Conservation (phyloP, 2,113 vertebrate species). For the Himantopus leucocephalus region DNA sequence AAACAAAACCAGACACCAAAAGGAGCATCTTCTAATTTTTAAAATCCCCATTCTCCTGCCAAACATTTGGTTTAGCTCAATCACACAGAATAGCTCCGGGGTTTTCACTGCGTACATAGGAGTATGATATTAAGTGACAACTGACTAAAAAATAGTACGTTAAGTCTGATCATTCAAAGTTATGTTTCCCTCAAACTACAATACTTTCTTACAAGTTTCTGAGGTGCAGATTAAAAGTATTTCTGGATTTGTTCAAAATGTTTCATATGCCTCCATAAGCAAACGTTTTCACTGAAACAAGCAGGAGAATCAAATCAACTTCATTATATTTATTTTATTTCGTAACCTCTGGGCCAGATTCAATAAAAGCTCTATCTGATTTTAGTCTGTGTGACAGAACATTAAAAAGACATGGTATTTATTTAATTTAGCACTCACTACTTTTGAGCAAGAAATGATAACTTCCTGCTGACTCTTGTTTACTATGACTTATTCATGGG, state of each 20-base stretch:
- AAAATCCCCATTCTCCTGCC: neutral
- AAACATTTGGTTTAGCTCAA: slow-evolving; percentile 52
- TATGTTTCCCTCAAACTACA: neutral
- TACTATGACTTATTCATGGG: slow-evolving; percentile 21
- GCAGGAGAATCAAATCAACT: slow-evolving; percentile 32
- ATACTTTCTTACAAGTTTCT: neutral
- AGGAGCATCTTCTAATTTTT: slow-evolving; percentile 41
- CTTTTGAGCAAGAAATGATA: slow-evolving; percentile 47
- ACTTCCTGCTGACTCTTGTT: slow-evolving; percentile 63
- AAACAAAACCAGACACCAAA: slow-evolving; percentile 36
- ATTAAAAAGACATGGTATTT: slow-evolving; percentile 42
- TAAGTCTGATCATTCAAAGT: neutral
- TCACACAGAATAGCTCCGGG: neutral
- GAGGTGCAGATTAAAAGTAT: neutral
- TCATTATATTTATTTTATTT: slow-evolving; percentile 52
- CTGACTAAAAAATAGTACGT: neutral
- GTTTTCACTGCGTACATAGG: neutral
- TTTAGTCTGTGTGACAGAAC: slow-evolving; percentile 47
- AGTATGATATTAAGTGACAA: slow-evolving; percentile 3
- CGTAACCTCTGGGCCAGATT: neutral
- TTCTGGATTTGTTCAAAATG: neutral
- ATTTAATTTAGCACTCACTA: slow-evolving; percentile 53
- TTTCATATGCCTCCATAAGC: neutral
- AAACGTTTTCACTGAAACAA: slow-evolving; percentile 27
- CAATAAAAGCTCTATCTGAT: slow-evolving; percentile 52